Base-by-base conservation (phyloP, 1,140 invertebrate species). In the Cecropterus lyciades region DNA sequence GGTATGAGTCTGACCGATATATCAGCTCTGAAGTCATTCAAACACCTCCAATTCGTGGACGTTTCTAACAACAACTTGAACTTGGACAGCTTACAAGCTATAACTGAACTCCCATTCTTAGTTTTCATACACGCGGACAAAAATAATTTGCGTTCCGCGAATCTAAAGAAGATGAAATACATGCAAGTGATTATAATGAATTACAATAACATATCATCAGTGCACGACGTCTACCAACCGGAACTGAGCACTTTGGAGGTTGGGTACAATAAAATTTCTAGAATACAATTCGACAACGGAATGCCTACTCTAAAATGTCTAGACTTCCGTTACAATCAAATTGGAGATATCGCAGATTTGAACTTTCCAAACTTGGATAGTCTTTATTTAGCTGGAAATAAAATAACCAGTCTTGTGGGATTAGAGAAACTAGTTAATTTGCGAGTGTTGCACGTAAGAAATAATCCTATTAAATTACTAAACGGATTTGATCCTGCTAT, bases 151-250 rank as follows among this genome's bases (percentile, higher is more conserved):
- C 69, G 85, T 14, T 93, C 92, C 0, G 91, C 85, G 6, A 84
- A 75, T 11, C 79, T 94, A 37, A 85, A 87, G 7, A 82, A 70
- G 45, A 93, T 93, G 84, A 89, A 88, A 56, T 94, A 93, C 64
- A 79, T 94, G 37, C 93, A 94, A 91, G 91, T 93, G 0, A 80
- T 94, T 0, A 89, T 91, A 27, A 68, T 94, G 71, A 93, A 93
- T 57, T 69, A 91, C 40, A 94, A 94, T 66, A 65, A 78, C 20
- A 90, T 94, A 59, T 81, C 73, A 4, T 77, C 85, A 30, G 92
- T 93, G 1, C 59, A 82, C 10, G 89, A 93, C 45, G 86, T 94
- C 1, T 87, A 78, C 40, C 93, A 94, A 75, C 93, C 93, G 27
- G 79, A 92, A 72, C 55, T 94, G 16, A 87, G 87, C 42, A 93